These are phyloP conservation scores for Ramazzottius varieornatus DNA, from an alignment of 2,888 invertebrate genomes.

Conservation along the genomic window DNA sequence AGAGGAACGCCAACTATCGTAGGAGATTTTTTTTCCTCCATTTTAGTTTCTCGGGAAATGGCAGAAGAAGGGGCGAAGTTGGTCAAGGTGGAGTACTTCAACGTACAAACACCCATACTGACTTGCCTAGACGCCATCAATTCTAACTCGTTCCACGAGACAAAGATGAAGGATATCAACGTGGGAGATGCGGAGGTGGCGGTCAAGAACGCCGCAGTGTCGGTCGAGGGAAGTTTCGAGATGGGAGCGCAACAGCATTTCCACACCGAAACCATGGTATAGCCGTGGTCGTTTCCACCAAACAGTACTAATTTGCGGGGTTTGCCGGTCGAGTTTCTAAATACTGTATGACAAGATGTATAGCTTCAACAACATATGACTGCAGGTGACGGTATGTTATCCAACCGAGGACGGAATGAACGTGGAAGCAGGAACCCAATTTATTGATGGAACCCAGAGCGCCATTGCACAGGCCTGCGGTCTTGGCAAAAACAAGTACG, in stretches of 20 bases:
- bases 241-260: background rate
- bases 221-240: background rate
- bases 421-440: background rate
- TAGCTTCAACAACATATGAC: background rate
- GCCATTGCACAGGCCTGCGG: background rate
- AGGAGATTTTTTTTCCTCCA: background rate
- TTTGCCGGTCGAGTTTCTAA: too few species aligned
- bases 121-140: slow-evolving; percentile 15
- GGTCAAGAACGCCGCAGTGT: background rate
- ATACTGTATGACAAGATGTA: background rate
- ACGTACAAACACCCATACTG: slow-evolving; percentile 13
- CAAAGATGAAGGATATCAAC: background rate
- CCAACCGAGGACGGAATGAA: background rate
- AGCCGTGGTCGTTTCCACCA: background rate
- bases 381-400: background rate
- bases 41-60: slow-evolving; percentile 12
- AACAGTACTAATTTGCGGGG: too few species aligned
- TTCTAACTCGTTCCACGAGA: background rate
- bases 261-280: background rate
- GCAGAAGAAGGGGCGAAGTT: slow-evolving; percentile 15
- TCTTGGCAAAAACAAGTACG: background rate
- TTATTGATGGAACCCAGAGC: background rate
- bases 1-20: background rate
- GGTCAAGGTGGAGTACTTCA: slow-evolving; percentile 17
- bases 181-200: slow-evolving; percentile 1